phyloP scores from a whole-genome alignment of 2,113 vertebrate species.

The Cynoglossus semilaevis region DNA sequence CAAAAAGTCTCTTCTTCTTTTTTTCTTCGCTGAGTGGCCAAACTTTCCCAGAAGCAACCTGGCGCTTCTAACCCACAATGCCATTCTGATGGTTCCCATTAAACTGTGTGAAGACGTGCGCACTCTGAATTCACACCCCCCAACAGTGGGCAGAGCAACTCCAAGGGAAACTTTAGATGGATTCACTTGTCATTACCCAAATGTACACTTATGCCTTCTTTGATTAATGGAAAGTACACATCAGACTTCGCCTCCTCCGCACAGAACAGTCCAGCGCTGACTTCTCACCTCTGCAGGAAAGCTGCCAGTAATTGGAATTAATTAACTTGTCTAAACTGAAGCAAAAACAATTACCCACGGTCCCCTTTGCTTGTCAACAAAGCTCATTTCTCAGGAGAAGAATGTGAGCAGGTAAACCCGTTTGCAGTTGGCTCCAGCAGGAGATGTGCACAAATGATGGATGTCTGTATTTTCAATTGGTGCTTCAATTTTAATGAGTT shows the following conservation, averaged over 20 bases:
- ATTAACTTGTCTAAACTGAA: constrained; percentile 69
- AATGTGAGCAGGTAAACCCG: constrained; percentile 45
- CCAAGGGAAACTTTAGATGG: constrained; percentile 38
- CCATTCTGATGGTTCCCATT: constrained; percentile 28
- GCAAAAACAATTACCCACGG: constrained; percentile 72
- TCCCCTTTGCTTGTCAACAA: constrained; percentile 66
- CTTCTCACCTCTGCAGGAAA: constrained; percentile 47
- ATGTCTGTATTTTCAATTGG: constrained; percentile 58
- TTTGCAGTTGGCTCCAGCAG: constrained; percentile 39
- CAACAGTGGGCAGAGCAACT: constrained; percentile 31
- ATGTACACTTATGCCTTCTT: constrained; percentile 20
- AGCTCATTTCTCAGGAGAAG: constrained; percentile 51
- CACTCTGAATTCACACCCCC: constrained; percentile 19
- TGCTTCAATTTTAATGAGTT: constrained; percentile 64
- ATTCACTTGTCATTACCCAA: constrained; percentile 15
- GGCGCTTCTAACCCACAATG: constrained; percentile 32
- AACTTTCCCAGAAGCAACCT: constrained; percentile 48
- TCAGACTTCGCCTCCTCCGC: constrained; percentile 27
- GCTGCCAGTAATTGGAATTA: constrained; percentile 74
- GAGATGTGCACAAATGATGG: constrained; percentile 62
- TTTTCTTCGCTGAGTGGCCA: constrained; percentile 9
- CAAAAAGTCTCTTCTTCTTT: constrained; percentile 26
- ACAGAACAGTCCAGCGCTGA: constrained; percentile 23
- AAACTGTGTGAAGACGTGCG: constrained; percentile 21
- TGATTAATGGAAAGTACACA: constrained; percentile 45